Conservation (phyloP, 2,797 vertebrate species). For the Onychomys arenicola region DNA sequence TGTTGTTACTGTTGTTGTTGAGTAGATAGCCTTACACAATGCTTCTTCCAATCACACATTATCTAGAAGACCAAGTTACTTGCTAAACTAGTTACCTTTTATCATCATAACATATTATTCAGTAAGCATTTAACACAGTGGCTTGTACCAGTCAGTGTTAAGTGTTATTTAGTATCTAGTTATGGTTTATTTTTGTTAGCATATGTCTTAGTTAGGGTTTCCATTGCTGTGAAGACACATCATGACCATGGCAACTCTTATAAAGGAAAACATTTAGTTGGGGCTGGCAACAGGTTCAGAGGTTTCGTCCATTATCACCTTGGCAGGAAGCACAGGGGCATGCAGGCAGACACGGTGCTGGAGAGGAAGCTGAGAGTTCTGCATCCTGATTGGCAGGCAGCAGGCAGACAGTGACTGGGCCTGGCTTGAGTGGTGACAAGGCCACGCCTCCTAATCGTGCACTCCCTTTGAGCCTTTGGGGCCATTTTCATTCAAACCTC, state of each 20-base stretch:
- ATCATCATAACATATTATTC: neutral
- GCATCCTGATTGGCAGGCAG: neutral
- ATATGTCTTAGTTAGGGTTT: neutral
- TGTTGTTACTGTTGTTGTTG: neutral
- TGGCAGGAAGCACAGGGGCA: neutral
- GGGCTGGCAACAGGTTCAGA: neutral
- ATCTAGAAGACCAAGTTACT: neutral
- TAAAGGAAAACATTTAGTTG: neutral
- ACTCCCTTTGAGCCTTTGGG: neutral
- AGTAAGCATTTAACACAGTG: neutral
- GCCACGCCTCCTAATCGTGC: neutral
- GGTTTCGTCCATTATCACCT: neutral
- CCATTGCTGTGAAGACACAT: neutral
- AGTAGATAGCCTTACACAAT: neutral
- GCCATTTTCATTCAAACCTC: neutral
- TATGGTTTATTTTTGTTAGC: neutral
- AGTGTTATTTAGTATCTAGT: slow-evolving; percentile 17
- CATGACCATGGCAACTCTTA: neutral
- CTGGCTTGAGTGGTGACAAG: neutral
- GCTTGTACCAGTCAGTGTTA: neutral
- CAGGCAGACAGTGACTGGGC: no score
- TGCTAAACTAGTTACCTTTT: neutral
- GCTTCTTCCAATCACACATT: neutral
- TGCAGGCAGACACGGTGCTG: neutral
- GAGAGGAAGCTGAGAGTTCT: neutral